Conservation (phyloP, 2,888 invertebrate species). For the Hypolimnas misippus region DNA sequence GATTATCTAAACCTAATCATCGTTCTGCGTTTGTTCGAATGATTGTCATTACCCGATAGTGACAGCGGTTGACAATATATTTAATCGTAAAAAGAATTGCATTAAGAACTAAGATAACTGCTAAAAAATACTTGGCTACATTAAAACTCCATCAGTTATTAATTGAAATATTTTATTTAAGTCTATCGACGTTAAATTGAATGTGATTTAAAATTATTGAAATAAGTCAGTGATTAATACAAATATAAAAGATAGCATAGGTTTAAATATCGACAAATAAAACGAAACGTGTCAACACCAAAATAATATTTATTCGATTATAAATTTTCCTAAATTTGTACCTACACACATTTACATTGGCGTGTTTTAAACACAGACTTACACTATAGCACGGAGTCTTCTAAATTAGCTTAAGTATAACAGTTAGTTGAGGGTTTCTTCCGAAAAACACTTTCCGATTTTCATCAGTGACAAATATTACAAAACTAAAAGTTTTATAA, state of each 20-base stretch:
- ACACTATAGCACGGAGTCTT: background rate
- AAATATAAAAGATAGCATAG: no score
- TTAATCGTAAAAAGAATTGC: background rate
- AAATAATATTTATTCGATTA: slow-evolving; percentile 58
- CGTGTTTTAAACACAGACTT: slow-evolving; percentile 30
- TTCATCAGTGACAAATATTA: background rate
- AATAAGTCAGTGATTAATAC: no score
- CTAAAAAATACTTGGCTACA: no score
- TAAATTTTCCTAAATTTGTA: slow-evolving; percentile 69
- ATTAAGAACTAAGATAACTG: no score
- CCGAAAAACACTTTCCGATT: background rate
- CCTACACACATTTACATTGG: slow-evolving; percentile 44
- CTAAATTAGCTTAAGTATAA: background rate
- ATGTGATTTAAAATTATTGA: no score
- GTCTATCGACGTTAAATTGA: no score
- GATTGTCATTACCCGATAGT: background rate
- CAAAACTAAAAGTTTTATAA: background rate
- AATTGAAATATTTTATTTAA: no score
- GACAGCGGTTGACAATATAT: background rate
- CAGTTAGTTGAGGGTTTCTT: slow-evolving; percentile 1
- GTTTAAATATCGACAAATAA: no score
- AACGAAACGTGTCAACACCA: slow-evolving; percentile 41
- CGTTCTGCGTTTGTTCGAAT: slow-evolving; percentile 10
- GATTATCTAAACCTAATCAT: slow-evolving; percentile 9
- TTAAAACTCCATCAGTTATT: no score